phyloP scores from a whole-genome alignment of 2,113 vertebrate genomes.

The Campylomormyrus tamandua region DNA sequence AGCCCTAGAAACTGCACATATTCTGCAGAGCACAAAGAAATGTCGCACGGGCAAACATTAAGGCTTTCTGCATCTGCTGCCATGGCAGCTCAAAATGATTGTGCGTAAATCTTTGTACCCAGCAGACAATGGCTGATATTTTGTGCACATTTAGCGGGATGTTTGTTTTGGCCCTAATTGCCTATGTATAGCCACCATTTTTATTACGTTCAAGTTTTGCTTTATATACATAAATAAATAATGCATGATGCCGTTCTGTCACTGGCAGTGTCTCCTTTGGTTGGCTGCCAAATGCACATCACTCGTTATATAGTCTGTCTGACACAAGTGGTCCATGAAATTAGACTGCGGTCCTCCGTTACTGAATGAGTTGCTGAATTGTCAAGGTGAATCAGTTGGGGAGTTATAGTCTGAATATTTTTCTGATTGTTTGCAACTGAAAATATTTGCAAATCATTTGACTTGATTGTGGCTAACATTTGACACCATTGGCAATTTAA shows the following conservation, averaged over 20 bases:
- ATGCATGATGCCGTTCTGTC: not conserved
- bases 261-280: not conserved
- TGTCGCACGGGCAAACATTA: not conserved
- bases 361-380: not conserved
- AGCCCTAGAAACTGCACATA: not conserved
- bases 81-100: not conserved
- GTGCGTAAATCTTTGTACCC: not conserved
- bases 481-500: not conserved
- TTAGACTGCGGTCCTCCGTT: not conserved
- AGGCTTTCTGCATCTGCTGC: not conserved
- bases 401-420: not conserved
- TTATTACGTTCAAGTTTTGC: not conserved
- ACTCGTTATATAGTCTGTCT: not conserved
- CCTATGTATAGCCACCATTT: not conserved
- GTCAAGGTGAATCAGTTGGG: not conserved
- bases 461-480: not conserved
- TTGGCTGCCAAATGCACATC: not conserved
- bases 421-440: not conserved
- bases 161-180: not conserved
- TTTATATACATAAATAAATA: not conserved
- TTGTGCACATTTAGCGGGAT: not conserved
- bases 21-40: not conserved
- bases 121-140: not conserved
- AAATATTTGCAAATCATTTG: not conserved
- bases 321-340: not conserved